phyloP scores from a whole-genome alignment of 2,797 vertebrate genomes.

The Amblyraja radiata region DNA sequence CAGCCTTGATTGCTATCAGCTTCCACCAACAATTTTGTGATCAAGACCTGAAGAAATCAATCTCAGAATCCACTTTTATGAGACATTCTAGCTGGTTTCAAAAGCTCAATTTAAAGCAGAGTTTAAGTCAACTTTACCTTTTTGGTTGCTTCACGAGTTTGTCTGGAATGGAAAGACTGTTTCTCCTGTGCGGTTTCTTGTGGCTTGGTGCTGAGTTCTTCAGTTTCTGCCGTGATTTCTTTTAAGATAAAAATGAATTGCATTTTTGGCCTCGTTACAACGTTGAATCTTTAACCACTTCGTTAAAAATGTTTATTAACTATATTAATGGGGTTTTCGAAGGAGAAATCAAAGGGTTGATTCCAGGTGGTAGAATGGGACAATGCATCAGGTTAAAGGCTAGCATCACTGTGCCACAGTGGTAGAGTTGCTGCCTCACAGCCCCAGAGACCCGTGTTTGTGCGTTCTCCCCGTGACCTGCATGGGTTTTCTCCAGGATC shows the following conservation, averaged over 20 bases:
- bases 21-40: not conserved
- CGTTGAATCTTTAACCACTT: not conserved
- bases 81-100: not conserved
- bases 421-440: too few species aligned
- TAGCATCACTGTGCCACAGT: too few species aligned
- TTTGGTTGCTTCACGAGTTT: slow-evolving; percentile 47
- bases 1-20: not conserved
- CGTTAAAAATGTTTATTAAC: not conserved
- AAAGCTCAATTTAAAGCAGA: not conserved
- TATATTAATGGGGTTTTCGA: too few species aligned
- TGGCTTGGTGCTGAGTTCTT: slow-evolving; percentile 83
- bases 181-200: slow-evolving; percentile 73
- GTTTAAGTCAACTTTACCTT: slow-evolving; percentile 60
- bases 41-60: not conserved
- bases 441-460: too few species aligned
- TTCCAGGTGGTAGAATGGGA: not conserved
- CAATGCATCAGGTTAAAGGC: not conserved
- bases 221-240: slow-evolving; percentile 94
- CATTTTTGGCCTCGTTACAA: not conserved
- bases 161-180: slow-evolving; percentile 54
- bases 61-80: not conserved
- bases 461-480: too few species aligned
- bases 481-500: too few species aligned
- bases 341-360: not conserved
- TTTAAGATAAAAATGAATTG: slow-evolving; percentile 39